phyloP scores from a whole-genome alignment of 2,888 invertebrate species.

The Lycocerus yunnanus region DNA sequence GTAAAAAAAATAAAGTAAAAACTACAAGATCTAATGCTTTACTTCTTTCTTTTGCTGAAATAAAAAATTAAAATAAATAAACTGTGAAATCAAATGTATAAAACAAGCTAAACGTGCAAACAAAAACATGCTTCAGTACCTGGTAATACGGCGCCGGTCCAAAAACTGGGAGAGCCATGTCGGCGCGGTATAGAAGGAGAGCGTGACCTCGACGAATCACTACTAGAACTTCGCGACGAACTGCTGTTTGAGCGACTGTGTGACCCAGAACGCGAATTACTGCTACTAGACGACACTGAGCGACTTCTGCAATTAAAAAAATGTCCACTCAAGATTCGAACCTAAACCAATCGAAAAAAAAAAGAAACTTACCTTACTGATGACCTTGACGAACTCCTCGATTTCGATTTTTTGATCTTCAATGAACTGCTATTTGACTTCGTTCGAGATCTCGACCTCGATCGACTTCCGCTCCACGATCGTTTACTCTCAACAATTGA shows the following conservation, averaged over 20 bases:
- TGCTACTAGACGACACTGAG: slow-evolving; percentile 46
- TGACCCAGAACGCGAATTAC: slow-evolving; percentile 49
- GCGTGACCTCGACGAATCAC: slow-evolving; percentile 62
- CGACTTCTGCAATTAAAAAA: slow-evolving; percentile 34
- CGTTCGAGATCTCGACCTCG: slow-evolving; percentile 46
- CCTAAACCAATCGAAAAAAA: background rate
- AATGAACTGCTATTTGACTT: slow-evolving; percentile 36
- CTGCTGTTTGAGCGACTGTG: slow-evolving; percentile 59
- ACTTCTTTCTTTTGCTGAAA: slow-evolving; percentile 55
- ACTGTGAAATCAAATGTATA: background rate
- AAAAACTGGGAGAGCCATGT: slow-evolving; percentile 93
- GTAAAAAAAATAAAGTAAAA: slow-evolving; percentile 7
- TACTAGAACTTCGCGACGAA: slow-evolving; percentile 62
- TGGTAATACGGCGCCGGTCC: slow-evolving; percentile 91
- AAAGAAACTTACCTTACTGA: slow-evolving; percentile 47
- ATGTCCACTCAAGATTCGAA: background rate
- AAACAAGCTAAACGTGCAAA: slow-evolving; percentile 20
- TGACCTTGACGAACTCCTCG: slow-evolving; percentile 59
- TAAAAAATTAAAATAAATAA: slow-evolving; percentile 51
- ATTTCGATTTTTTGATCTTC: slow-evolving; percentile 45
- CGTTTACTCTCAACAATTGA: slow-evolving; percentile 21
- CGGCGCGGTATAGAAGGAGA: slow-evolving; percentile 91
- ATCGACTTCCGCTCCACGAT: slow-evolving; percentile 45
- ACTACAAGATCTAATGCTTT: slow-evolving; percentile 27
- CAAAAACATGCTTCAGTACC: slow-evolving; percentile 63